Evolutionary conservation across 2,888 invertebrate species (phyloP), one percentile per base, ranked within the genome.

Genomic region (Aphodius granarius): DNA sequence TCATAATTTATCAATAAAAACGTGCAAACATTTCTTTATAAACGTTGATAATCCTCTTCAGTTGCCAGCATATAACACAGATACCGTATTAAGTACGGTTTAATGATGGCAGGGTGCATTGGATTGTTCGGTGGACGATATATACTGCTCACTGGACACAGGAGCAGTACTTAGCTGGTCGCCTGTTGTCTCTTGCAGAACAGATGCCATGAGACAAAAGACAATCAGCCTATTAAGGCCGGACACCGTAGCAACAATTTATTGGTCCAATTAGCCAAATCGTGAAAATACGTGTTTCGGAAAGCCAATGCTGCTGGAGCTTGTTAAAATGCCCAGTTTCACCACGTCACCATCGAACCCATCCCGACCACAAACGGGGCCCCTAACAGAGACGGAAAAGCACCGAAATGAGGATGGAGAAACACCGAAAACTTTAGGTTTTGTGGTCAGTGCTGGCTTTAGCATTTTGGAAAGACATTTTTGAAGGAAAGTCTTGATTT

Each of bases 211-310:
- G 84, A 83, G 83, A 86, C 86, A 84, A 84, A 87, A 87, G 87
- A 87, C 87, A 87, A 87, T 87, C 87, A 86, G 87, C 87, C 87
- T 87, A 87, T 87, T 87, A 87, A 87, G 86, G 84, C 83, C 83
- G 86, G 86, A 87, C 86, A 86, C 86, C 83, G 86, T 86, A 86
- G 76, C 86, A 86, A 86, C 88, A 88, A 89, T 89, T 89, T 89
- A 89, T 89, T 88, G 88, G 88, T 85, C 88, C 88, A 89, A 89
- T 89, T 89, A 89, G 89, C 87, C 86, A 87, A 88, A 88, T 88
- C 87, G 87, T 85, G 86, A 86, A 85, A 87, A 86, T 87, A 87
- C 87, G 87, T 87, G 87, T 87, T 80, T 79, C 77, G 86, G 86
- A 86, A 86, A 86, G 84, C 83, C 86, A 87, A 87, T 86, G 86